These are phyloP conservation scores for Phymanthus crucifer DNA, from an alignment of 92 coral and sea anemone species.

Conservation along the genomic window DNA sequence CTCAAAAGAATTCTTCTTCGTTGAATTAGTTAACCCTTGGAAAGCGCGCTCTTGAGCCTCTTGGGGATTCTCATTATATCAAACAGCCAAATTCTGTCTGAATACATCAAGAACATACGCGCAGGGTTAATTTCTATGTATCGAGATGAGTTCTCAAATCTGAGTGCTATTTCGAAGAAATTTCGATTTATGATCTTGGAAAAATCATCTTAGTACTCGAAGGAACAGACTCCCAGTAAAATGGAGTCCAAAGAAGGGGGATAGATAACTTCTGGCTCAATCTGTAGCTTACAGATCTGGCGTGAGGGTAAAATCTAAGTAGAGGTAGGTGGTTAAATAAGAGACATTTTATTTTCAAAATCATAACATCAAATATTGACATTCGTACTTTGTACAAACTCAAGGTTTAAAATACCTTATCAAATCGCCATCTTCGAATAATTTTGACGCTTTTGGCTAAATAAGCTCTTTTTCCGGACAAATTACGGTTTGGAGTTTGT, in stretches of 20 bases:
- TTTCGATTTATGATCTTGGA: background rate
- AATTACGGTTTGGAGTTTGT: background rate
- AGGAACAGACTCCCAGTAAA: background rate
- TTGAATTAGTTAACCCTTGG: background rate
- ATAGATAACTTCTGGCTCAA: background rate
- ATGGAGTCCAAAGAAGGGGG: background rate
- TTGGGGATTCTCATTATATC: background rate
- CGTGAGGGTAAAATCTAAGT: background rate
- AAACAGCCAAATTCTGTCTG: background rate
- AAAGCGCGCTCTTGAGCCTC: too few species aligned
- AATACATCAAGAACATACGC: background rate
- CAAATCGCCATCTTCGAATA: background rate
- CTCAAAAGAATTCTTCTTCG: background rate
- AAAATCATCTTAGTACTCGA: background rate
- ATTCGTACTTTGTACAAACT: background rate
- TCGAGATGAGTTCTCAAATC: background rate
- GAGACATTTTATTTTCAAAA: background rate
- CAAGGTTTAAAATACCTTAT: background rate
- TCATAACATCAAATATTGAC: background rate
- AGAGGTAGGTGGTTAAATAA: background rate
- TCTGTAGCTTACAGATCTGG: background rate
- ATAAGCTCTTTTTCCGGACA: background rate
- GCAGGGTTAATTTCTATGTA: background rate
- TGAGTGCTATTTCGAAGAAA: background rate
- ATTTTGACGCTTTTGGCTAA: background rate